phyloP scores from a whole-genome alignment of 2,113 vertebrate species.

The Amphiprion ocellaris region DNA sequence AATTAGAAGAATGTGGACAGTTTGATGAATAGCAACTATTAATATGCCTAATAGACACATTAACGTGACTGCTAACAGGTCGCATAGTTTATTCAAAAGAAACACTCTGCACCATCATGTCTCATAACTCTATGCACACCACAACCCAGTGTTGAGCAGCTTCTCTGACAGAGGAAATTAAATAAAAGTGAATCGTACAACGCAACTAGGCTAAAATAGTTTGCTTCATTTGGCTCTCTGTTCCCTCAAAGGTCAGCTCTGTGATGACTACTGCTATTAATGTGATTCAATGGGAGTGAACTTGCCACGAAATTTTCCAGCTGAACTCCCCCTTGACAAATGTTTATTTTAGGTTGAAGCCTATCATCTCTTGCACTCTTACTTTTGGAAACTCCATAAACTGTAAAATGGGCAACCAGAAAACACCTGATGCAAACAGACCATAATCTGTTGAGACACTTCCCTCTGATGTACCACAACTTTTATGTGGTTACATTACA shows the following conservation, averaged over 20 bases:
- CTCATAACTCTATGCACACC: background rate
- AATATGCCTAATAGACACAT: background rate
- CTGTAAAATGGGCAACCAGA: conserved; percentile 6
- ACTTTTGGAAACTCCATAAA: background rate
- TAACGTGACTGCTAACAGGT: background rate
- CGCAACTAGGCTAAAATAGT: background rate
- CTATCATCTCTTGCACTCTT: background rate
- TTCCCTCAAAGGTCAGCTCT: conserved; percentile 1
- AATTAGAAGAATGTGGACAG: background rate
- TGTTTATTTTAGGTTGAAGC: conserved; percentile 9
- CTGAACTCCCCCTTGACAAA: background rate
- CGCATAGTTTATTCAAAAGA: background rate
- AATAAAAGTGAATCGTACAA: background rate
- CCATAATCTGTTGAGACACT: conserved; percentile 30
- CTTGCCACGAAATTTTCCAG: conserved; percentile 1
- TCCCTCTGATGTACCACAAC: conserved; percentile 19
- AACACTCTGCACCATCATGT: background rate
- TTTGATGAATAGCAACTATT: too few relatives aligned
- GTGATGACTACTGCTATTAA: background rate
- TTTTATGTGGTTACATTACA: conserved; percentile 33
- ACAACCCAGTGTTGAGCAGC: background rate
- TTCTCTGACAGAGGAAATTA: background rate
- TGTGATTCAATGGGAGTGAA: background rate
- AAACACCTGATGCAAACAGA: conserved; percentile 31
- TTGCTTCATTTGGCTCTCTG: background rate